Conservation (phyloP, 2,113 vertebrate species). For the Colossoma macropomum region DNA sequence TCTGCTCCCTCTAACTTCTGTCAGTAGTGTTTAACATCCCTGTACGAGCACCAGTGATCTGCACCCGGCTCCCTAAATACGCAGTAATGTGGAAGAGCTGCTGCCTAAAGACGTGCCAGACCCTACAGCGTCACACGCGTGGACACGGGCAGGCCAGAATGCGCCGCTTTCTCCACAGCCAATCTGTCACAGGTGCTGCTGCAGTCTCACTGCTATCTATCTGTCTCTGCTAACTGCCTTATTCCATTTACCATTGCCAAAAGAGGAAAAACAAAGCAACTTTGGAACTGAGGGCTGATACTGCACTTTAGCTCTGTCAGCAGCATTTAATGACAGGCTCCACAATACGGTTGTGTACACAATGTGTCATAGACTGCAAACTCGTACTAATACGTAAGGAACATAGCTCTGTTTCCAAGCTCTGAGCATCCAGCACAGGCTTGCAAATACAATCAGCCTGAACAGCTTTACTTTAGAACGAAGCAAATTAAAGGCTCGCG, state of each 20-base stretch:
- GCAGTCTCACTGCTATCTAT: slow-evolving; percentile 57
- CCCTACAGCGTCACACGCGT: slow-evolving; percentile 37
- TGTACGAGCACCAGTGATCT: slow-evolving; percentile 75
- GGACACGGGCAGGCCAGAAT: slow-evolving; percentile 60
- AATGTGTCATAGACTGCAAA: not conserved
- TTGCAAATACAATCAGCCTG: slow-evolving; percentile 70
- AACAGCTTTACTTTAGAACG: slow-evolving; percentile 68
- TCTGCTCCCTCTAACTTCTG: slow-evolving; percentile 91
- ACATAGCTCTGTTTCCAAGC: not conserved
- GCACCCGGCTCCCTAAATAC: slow-evolving; percentile 73
- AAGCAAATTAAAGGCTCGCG: slow-evolving; percentile 70
- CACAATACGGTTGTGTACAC: not conserved
- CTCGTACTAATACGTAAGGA: not conserved
- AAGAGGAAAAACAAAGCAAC: not conserved
- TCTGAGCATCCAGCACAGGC: slow-evolving; percentile 64
- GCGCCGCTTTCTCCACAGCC: slow-evolving; percentile 60
- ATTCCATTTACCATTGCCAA: slow-evolving; percentile 2
- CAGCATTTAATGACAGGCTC: not conserved
- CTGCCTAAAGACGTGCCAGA: slow-evolving; percentile 65
- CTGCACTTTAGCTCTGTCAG: not conserved
- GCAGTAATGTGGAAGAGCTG: slow-evolving; percentile 71
- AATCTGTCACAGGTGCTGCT: slow-evolving; percentile 62
- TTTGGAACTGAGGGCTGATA: not conserved
- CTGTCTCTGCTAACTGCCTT: slow-evolving; percentile 18
- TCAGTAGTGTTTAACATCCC: slow-evolving; percentile 88